Evolutionary conservation across 2,888 invertebrate genomes (phyloP), one percentile per base, ranked within the genome.

Genomic region (Phania funesta): DNA sequence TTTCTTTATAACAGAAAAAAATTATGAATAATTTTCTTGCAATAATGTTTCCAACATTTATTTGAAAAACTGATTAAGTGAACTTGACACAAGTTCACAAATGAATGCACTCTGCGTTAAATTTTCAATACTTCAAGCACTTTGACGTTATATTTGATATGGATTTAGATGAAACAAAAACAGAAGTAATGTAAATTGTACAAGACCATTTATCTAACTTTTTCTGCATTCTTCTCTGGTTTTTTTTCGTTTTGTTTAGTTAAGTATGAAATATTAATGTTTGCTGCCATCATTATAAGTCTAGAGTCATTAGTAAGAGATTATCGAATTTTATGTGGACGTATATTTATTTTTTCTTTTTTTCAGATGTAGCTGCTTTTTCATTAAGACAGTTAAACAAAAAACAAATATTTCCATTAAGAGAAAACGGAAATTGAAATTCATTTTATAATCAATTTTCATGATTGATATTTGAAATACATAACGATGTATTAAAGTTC

Each of bases 351-450:
- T 32, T 6, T 6, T 16, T 26, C 13, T 26, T 32, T 54, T 32
- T 16, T 32, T 18, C 0, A 7, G 4, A 6, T 6, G 7, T 35
- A 7, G 22, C 13, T 16, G 13, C 0, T 7, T 35, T 58, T 71
- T 26, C n/a, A 60, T 24, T 54, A 32, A 44, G 24, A 64, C n/a
- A 32, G 7, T 44, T 26, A 11, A 44, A 44, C 44, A 3, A 13
- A n/a, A 52, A 54, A 64, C n/a, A 46, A 3, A 32, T 52, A 52
- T 44, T 44, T 41, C 8, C 22, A 56, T 32, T 52, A 46, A 64
- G 22, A 22, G 3, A 24, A 8, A 65, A 35, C 44, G 65, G 64
- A 64, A 54, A 56, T 75, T 22, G 18, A 56, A 65, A 46, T 48
- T 44, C 6, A 9, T n/a, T 65, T 50, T 8, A 0, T 20, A 26